A percentile compares a stretch with the other conserved stretches of the same genome.
Conservation (phyloP, 2,797 vertebrate species). For the Aotus griseimembra region DNA sequence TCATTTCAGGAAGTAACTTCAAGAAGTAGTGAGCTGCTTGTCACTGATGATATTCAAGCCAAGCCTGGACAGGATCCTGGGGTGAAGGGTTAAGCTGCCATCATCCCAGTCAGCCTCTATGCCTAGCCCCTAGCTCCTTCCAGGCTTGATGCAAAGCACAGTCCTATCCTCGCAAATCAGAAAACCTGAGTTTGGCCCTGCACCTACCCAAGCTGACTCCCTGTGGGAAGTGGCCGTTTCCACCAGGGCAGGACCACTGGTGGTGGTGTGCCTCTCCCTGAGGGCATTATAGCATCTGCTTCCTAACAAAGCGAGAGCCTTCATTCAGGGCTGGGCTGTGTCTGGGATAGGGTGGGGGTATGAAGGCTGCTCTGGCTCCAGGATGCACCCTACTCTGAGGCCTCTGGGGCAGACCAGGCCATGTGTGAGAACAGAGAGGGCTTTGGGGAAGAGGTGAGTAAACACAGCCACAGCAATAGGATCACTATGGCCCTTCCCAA, state of each 20-base stretch:
- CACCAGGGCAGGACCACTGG: fast-evolving
- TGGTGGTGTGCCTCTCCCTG: not conserved
- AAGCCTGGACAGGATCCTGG: not conserved
- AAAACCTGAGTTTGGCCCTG: not conserved
- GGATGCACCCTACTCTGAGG: not conserved
- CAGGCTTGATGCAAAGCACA: not conserved
- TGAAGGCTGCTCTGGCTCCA: not conserved
- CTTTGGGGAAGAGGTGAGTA: not conserved
- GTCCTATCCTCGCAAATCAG: not conserved
- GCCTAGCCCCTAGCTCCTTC: not conserved
- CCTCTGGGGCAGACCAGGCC: not conserved
- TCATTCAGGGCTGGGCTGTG: not conserved
- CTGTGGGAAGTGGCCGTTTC: not conserved
- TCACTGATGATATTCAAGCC: not conserved
- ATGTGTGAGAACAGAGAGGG: not conserved
- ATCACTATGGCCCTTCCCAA: no score
- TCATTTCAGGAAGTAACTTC: not conserved
- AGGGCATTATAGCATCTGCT: not conserved
- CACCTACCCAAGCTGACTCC: not conserved
- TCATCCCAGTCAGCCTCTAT: not conserved
- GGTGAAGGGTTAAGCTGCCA: not conserved
- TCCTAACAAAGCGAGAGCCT: no score
- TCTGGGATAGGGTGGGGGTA: not conserved
- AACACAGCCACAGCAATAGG: not conserved
- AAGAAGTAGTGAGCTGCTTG: not conserved